Evolutionary conservation across 2,888 invertebrate genomes (phyloP), one percentile per base, ranked within the genome.

Genomic region (Amiota communis): DNA sequence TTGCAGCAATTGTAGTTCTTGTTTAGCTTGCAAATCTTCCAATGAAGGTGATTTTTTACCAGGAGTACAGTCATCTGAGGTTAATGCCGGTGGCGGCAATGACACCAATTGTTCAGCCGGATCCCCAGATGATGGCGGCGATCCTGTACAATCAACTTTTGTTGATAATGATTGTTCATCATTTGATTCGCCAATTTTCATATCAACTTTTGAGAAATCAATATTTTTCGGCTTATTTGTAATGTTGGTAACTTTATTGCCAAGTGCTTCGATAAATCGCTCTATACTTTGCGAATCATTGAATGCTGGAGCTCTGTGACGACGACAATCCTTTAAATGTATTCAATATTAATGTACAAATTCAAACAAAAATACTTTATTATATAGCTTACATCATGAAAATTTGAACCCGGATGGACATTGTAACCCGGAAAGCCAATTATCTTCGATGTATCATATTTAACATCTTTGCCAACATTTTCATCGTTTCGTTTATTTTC

Each of bases 361-460:
- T 46, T 53, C 15, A 17, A 23, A 46, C 65, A 36, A 61, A 59
- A 20, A 15, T 68, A 70, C 8, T 59, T 36, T 73, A 46, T 36
- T 36, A 4, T 6, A 36, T 6, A 36, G 8, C 91, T 92, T 91
- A 97, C 97, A 91, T 97, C 97, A 86, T 77, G 87, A 74, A 85
- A 87, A n/a, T 85, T 81, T 49, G 77, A 49, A 0, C 86, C 84
- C 0, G 94, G 92, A 13, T 94, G 92, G 0, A 94, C 93, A 90
- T 98, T 98, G 87, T 96, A 98, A 11, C 98, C 98, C 2, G 97
- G 97, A 88, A 94, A 98, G 78, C 95, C 94, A 20, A 96, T 91
- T 59, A 98, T 93, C 90, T 95, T 97, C 79, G 93, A 93, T 3
- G 93, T 91, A 87, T 97, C 95, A 86, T 94, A 95, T 85, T 93